Evolutionary conservation across 1,140 invertebrate species (phyloP).

Genomic region (Drosophila subobscura): DNA sequence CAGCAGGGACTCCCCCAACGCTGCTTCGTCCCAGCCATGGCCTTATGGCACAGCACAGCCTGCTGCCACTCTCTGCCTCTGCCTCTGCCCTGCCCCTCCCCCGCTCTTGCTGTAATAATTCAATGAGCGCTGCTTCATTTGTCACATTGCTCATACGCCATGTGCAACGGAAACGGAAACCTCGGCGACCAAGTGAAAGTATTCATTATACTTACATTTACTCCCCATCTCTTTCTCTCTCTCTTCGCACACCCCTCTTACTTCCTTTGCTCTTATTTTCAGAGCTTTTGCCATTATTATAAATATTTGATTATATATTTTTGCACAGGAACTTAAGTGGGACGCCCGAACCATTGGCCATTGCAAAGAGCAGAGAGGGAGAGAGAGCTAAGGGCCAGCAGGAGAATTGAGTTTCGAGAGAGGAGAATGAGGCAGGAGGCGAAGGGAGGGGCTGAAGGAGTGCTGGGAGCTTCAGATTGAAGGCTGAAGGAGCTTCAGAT

Average conservation of each 20-base stretch:
- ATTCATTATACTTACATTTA: conserved; percentile 73
- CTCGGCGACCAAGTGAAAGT: conserved; percentile 65
- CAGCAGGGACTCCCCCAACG: not conserved
- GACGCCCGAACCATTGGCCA: too few species aligned
- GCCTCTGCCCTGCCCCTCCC: not conserved
- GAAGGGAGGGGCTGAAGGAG: too few species aligned
- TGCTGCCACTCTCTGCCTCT: not conserved
- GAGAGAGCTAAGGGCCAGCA: too few species aligned
- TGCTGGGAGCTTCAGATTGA: too few species aligned
- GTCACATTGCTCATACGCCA: conserved; percentile 63
- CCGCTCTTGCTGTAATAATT: conserved; percentile 59
- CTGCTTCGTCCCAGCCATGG: not conserved
- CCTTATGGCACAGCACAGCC: conserved; percentile 1
- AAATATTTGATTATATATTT: conserved; percentile 79
- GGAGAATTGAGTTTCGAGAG: too few species aligned
- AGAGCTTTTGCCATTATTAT: conserved; percentile 56
- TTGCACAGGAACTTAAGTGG: conserved; percentile 57
- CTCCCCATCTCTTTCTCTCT: conserved; percentile 1
- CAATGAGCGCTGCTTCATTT: conserved; percentile 72
- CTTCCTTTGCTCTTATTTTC: conserved; percentile 22
- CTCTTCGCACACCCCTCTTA: not conserved
- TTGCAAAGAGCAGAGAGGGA: too few species aligned
- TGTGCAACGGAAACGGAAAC: conserved; percentile 61
- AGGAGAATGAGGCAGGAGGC: too few species aligned
- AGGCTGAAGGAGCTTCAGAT: conserved; percentile 7